A percentile compares a stretch with the other conserved stretches of the same genome.
phyloP scores from a whole-genome alignment of 2,797 vertebrate genomes.

The Miichthys miiuy region DNA sequence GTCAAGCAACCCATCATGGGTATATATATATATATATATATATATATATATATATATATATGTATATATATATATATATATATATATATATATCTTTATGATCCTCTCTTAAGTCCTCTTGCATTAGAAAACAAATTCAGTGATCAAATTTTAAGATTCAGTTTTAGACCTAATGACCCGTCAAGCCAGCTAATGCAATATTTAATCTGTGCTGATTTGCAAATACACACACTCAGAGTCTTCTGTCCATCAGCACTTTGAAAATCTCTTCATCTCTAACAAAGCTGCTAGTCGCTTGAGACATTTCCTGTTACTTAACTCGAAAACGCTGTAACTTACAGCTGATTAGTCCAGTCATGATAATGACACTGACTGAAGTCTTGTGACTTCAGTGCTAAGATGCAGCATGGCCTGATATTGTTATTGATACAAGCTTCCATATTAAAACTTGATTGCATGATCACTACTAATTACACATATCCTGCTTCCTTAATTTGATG shows the following conservation, averaged over 20 bases:
- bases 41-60: no score
- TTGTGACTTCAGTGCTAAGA: no score
- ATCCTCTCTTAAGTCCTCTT: background rate
- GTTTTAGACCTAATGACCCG: constrained; percentile 7
- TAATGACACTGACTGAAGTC: background rate
- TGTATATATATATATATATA: no score
- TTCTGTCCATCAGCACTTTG: constrained; percentile 1
- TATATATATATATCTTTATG: background rate
- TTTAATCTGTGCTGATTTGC: background rate
- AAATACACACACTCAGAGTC: background rate
- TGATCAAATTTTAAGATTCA: background rate
- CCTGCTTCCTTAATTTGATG: constrained; percentile 61
- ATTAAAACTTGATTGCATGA: constrained; percentile 38
- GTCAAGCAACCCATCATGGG: no score
- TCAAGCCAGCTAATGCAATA: background rate
- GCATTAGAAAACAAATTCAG: constrained; percentile 1
- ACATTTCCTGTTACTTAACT: constrained; percentile 13
- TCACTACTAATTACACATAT: constrained; percentile 56
- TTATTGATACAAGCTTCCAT: constrained; percentile 10
- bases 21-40: no score
- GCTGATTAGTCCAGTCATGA: background rate
- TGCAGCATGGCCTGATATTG: constrained; percentile 10
- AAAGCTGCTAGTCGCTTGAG: background rate
- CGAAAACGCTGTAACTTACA: background rate
- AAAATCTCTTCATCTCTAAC: background rate